A percentile compares a stretch with the other conserved stretches of the same genome.
Conservation (phyloP, 1,140 invertebrate species). For the Brachionus rotundiformis region DNA sequence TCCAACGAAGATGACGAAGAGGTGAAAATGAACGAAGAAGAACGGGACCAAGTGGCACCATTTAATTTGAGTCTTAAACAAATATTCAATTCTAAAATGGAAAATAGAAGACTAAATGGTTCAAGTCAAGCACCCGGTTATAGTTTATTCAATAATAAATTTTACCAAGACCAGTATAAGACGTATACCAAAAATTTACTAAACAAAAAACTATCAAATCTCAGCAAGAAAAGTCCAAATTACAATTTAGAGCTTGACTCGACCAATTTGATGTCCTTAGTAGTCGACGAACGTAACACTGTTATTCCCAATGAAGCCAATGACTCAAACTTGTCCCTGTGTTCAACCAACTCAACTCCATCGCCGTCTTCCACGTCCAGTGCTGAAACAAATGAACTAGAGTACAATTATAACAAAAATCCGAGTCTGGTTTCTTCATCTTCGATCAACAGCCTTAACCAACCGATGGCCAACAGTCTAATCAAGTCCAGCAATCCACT, state of each 20-base stretch:
- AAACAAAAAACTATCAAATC: constrained; percentile 15
- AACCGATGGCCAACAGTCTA: background rate
- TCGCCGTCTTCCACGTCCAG: constrained; percentile 32
- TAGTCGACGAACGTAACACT: background rate
- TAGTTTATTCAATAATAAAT: constrained; percentile 23
- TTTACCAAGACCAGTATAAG: constrained; percentile 24
- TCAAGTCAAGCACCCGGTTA: background rate
- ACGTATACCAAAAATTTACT: constrained; percentile 27
- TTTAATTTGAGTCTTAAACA: constrained; percentile 24
- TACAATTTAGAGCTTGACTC: background rate
- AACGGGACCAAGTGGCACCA: background rate
- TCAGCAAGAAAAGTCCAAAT: constrained; percentile 6
- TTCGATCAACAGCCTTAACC: background rate
- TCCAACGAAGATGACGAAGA: constrained; percentile 40
- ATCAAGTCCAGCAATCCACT: constrained; percentile 24
- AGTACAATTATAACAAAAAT: constrained; percentile 7
- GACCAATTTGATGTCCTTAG: constrained; percentile 9
- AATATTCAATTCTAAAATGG: constrained; percentile 41
- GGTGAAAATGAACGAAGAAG: background rate
- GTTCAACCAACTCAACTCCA: background rate
- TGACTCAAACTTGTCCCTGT: constrained; percentile 2
- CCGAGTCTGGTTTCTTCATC: background rate
- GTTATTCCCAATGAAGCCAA: background rate
- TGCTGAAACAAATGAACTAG: background rate
- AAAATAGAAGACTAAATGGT: constrained; percentile 12